Evolutionary conservation across 2,113 vertebrate species (phyloP).

Genomic region (Carlito syrichta): DNA sequence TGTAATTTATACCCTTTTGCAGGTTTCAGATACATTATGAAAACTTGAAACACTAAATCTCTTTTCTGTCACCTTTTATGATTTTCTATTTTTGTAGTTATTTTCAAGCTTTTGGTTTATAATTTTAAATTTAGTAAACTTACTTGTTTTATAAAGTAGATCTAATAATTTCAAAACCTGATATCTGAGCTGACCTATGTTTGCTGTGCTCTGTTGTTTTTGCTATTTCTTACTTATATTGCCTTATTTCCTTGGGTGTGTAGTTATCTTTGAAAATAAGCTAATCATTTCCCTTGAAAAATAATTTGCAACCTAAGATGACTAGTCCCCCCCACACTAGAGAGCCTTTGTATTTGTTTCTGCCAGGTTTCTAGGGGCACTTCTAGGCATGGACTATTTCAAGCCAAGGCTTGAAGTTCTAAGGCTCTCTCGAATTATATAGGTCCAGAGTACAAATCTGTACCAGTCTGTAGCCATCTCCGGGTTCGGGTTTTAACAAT

Average conservation of each 20-base stretch:
- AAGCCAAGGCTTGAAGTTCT: neutral
- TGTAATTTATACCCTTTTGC: neutral
- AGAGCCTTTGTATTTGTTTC: neutral
- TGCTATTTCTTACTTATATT: neutral
- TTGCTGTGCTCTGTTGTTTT: neutral
- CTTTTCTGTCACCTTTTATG: neutral
- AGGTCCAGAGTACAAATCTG: neutral
- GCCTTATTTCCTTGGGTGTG: neutral
- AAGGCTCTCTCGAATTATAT: neutral
- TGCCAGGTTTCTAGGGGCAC: neutral
- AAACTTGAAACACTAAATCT: slow-evolving; percentile 31
- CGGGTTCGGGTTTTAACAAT: neutral
- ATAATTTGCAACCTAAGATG: neutral
- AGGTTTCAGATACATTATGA: neutral
- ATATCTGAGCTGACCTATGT: neutral
- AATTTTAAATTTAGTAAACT: neutral
- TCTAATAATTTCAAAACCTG: neutral
- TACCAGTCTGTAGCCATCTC: neutral
- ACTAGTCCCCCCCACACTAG: neutral
- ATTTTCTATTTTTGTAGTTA: neutral
- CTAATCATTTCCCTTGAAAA: neutral
- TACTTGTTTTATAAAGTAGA: neutral
- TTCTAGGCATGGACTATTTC: neutral
- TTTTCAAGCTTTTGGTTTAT: neutral
- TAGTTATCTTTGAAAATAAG: neutral